These are phyloP conservation scores for Nephrocerus scutellatus DNA, from an alignment of 2,888 invertebrate genomes.

Conservation along the genomic window DNA sequence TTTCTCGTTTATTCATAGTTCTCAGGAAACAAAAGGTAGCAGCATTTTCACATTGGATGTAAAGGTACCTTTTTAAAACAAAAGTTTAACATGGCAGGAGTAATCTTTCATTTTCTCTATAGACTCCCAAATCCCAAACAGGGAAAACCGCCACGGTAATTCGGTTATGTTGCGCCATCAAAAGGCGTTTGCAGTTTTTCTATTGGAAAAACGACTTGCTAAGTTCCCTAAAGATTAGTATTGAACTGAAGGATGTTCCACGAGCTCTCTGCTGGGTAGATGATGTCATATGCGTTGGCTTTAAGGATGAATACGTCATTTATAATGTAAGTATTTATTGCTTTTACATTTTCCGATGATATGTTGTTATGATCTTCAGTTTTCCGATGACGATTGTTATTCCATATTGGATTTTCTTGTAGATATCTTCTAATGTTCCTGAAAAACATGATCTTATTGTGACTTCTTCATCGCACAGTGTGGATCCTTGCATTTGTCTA, in stretches of 20 bases:
- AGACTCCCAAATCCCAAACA: conserved; percentile 53
- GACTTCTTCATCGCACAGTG: conserved; percentile 67
- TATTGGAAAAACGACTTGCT: conserved; percentile 71
- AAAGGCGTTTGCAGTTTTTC: conserved; percentile 76
- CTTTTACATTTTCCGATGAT: neutral
- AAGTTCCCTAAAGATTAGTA: conserved; percentile 68
- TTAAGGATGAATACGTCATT: conserved; percentile 72
- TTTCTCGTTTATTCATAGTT: conserved; percentile 69
- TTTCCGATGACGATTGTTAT: neutral
- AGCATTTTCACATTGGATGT: conserved; percentile 78
- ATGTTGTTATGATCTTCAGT: neutral
- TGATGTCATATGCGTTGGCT: conserved; percentile 80
- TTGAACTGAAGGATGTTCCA: conserved; percentile 73
- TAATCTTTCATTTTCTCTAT: neutral
- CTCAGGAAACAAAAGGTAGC: conserved; percentile 79
- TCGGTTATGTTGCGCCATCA: conserved; percentile 82
- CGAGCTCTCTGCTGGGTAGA: conserved; percentile 74
- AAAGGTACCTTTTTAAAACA: conserved; percentile 40
- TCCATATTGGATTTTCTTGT: neutral
- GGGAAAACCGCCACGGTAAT: conserved; percentile 70
- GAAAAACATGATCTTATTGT: conserved; percentile 78
- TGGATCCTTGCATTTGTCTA: conserved; percentile 77
- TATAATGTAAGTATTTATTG: conserved; percentile 56
- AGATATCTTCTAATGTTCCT: conserved; percentile 37
- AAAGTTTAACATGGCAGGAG: too few relatives aligned